Percentiles rank a stretch among this genome's conserved stretches.
These are phyloP conservation scores for Callinectes sapidus DNA, from an alignment of 2,888 invertebrate species.

Conservation along the genomic window DNA sequence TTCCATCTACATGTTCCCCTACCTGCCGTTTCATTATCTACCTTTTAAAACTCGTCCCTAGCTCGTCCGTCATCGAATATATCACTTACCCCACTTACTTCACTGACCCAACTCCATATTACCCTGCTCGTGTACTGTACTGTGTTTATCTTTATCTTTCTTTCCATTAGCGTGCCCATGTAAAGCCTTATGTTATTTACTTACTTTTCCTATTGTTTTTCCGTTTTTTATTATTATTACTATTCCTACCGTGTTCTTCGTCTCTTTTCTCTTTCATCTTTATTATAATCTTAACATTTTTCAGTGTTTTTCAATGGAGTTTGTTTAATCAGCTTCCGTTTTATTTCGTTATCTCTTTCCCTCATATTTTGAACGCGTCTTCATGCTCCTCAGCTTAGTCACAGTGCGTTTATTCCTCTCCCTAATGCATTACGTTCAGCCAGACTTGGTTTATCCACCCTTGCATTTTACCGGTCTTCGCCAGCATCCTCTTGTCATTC, in stretches of 20 bases:
- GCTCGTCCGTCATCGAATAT: neutral
- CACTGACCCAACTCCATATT: neutral
- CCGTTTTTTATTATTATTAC: neutral
- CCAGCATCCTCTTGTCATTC: neutral
- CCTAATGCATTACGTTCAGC: neutral
- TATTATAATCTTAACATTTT: neutral
- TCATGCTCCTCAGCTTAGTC: neutral
- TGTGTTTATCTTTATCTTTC: neutral
- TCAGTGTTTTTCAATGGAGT: no score
- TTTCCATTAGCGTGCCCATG: neutral
- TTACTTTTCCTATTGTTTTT: neutral
- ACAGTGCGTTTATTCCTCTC: neutral
- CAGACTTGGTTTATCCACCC: neutral
- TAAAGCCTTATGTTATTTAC: neutral
- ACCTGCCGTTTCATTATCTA: constrained; percentile 14
- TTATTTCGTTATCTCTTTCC: neutral
- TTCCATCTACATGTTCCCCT: neutral
- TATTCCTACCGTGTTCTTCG: neutral
- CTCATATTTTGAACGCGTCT: neutral
- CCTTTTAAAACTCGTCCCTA: neutral
- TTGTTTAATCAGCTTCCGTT: neutral
- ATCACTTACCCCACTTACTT: neutral
- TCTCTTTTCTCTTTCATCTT: neutral
- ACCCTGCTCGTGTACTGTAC: neutral
- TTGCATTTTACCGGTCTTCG: neutral